Evolutionary conservation across 2,888 invertebrate species (phyloP), one percentile per base, ranked within the genome.

Genomic region (Adelognathus sp.): DNA sequence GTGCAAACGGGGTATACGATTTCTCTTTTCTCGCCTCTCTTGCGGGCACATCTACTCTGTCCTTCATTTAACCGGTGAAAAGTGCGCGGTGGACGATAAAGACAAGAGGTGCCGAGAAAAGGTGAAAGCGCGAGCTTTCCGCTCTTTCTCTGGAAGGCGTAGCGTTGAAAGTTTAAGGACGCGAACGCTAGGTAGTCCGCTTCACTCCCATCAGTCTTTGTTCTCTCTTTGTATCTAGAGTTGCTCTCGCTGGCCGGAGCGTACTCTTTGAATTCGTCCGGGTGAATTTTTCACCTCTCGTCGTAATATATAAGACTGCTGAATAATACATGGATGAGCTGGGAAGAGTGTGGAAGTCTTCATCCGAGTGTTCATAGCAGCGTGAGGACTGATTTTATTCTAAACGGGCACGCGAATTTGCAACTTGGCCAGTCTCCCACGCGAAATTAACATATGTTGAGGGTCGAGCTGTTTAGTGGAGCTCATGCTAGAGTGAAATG

Each of bases 11-110:
- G 60, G 58, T n/a, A n/a, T n/a, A n/a, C n/a, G 21, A 50, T 66
- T 75, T 58, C 82, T 69, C 74, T 79, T 81, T 69, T 60, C 78
- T 24, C 31, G 18, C 60, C 79, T 27, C 31, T 39, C 60, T 74
- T 76, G 74, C 24, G 3, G 11, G 50, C 79, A 58, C 70, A 70
- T 36, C 39, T 14, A n/a, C 61, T 52, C 67, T 9, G 66, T 71
- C 64, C 61, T 76, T 79, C 77, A 81, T 82, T 79, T 67, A 76
- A 61, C 52, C 31, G 21, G 11, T 21, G 50, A 11, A 5, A 24
- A 50, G 21, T 24, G 21, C 41, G 11, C 24, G 61, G 33, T 31
- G 14, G 61, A 54, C 63, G 39, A 39, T 63, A 44, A 31, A 61
- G 31, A 46, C 33, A 72, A 71, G n/a, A 61, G n/a, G n/a, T n/a